Evolutionary conservation across 2,113 vertebrate genomes (phyloP), one percentile per base, ranked within the genome.

Genomic region (Gallinago paraguaiae): DNA sequence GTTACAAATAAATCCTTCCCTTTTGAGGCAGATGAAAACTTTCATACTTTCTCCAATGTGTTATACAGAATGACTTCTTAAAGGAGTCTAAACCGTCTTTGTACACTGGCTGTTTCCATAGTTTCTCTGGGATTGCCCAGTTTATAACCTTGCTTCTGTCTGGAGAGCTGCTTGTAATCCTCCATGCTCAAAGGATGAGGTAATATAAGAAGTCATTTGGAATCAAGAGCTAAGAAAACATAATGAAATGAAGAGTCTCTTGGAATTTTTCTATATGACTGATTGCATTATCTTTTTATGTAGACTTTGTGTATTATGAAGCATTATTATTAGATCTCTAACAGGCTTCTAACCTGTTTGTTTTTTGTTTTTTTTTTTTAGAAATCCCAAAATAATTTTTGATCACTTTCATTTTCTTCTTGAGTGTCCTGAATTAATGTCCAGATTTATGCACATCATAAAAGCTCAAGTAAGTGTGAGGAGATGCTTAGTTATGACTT

Each of bases 391-490:
- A 98, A 99, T 99, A 88, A 99, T 99, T 97, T 99, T 99, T 96
- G 98, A 99, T 94, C 99, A 99, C 96, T 99, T 99, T 96, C 99
- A 99, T 97, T 99, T 99, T 96, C 99, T 99, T 91, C 98, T 99
- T 91, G 99, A 99, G 95, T 99, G 99, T 98, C 99, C 99, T 51
- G 99, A 99, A 93, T 94, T 99, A 77, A 99, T 99, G 99, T 99
- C 99, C 78, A 99, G 99, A 84, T 99, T 99, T 97, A 99, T 99
- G 99, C 99, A 99, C 92, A 99, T 99, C 86, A 99, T 99, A 96
- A 99, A 99, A 98, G 98, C 99, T 90, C 99, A 99, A 98, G 99
- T 99, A 98, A 94, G 93, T 48, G 37, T 82, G 86, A 61, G 53
- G 27, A 86, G 23, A 18, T 86, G 37, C 35, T 95, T 87, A 60